Conservation (phyloP, 1,140 invertebrate genomes). For the Homarus americanus region DNA sequence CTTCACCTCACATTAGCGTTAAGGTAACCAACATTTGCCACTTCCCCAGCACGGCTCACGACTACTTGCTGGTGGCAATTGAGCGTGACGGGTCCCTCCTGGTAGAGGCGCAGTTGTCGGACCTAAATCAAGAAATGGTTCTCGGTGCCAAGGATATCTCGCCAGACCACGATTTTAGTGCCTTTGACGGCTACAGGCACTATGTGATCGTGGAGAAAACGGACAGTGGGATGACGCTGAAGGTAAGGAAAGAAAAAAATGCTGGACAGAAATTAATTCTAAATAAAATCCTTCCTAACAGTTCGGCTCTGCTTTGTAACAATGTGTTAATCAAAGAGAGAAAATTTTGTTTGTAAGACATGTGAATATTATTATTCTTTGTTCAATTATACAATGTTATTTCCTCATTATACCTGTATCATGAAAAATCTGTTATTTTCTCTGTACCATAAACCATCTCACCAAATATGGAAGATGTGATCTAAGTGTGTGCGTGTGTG, state of each 20-base stretch:
- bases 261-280: not conserved
- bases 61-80: conserved; percentile 33
- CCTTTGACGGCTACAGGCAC: conserved; percentile 31
- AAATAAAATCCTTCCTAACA: no score
- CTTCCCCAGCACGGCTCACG: conserved; percentile 1
- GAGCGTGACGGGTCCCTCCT: conserved; percentile 12
- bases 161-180: not conserved
- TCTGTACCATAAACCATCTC: no score
- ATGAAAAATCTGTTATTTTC: no score
- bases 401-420: no score
- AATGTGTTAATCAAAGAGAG: no score
- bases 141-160: not conserved
- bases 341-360: not conserved
- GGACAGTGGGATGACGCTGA: not conserved
- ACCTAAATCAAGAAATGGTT: not conserved
- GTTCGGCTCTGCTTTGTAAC: no score
- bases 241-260: conserved; percentile 3
- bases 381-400: no score
- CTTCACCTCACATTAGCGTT: no score
- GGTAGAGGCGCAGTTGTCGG: conserved; percentile 11
- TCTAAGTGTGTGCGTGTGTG: conserved; percentile 15
- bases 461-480: no score
- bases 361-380: not conserved
- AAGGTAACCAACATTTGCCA: no score
- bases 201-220: conserved; percentile 6